phyloP scores from a whole-genome alignment of 2,888 invertebrate species.

The Tenthredo amoena region DNA sequence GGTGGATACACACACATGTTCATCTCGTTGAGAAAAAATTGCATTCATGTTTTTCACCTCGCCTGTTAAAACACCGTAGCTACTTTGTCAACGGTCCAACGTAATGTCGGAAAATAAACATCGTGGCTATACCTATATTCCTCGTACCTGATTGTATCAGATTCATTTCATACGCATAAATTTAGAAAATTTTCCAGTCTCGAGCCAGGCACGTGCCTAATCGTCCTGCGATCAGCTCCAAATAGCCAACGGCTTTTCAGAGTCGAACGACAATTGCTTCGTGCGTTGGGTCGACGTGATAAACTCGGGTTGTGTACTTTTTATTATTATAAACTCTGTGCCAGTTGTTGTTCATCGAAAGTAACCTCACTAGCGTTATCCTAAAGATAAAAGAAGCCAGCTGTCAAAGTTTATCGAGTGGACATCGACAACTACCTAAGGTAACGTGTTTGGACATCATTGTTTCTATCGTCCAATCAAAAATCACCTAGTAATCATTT shows the following conservation, averaged over 20 bases:
- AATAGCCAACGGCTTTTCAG: slow-evolving; percentile 31
- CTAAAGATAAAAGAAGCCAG: background rate
- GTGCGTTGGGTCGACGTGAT: slow-evolving; percentile 25
- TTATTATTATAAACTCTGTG: background rate
- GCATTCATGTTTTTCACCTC: background rate
- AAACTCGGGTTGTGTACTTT: background rate
- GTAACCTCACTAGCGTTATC: background rate
- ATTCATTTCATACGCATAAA: slow-evolving; percentile 46
- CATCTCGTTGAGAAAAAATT: background rate
- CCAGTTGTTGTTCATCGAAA: background rate
- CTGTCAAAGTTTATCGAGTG: background rate
- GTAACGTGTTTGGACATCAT: background rate
- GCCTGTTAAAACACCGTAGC: background rate
- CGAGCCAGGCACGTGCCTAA: slow-evolving; percentile 33
- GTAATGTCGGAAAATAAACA: background rate
- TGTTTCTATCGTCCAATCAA: background rate
- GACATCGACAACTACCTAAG: background rate
- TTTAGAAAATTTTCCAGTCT: slow-evolving; percentile 37
- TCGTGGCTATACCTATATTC: background rate
- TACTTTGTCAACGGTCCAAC: background rate
- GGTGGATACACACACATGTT: background rate
- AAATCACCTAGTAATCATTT: background rate
- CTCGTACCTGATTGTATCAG: slow-evolving; percentile 33
- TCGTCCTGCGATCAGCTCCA: slow-evolving; percentile 33
- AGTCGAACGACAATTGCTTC: slow-evolving; percentile 35